Conservation (phyloP, 2,113 vertebrate species). For the Microtus ochrogaster region DNA sequence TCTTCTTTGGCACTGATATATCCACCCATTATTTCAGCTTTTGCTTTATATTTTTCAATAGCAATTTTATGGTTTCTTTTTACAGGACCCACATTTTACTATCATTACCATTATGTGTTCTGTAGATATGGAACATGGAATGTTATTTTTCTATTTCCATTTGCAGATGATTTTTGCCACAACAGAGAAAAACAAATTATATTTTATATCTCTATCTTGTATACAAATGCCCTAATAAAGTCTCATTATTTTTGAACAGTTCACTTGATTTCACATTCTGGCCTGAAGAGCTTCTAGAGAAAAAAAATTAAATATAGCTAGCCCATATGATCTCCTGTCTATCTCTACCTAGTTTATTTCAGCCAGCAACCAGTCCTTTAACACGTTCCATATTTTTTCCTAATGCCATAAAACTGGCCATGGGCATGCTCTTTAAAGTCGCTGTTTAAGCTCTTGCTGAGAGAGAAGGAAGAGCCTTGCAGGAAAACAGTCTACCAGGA, state of each 20-base stretch:
- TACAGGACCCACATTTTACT: neutral
- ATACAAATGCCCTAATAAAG: slow-evolving; percentile 42
- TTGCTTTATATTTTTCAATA: slow-evolving; percentile 40
- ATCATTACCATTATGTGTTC: slow-evolving; percentile 7
- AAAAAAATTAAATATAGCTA: neutral
- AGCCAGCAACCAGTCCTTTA: neutral
- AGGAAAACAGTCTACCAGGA: neutral
- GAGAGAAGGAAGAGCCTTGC: neutral
- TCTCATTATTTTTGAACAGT: slow-evolving; percentile 57
- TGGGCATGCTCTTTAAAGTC: neutral
- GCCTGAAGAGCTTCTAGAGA: slow-evolving; percentile 22
- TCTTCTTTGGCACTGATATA: neutral
- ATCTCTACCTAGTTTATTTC: neutral
- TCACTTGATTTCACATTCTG: slow-evolving; percentile 40
- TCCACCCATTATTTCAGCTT: neutral
- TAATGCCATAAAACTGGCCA: neutral
- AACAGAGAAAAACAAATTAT: slow-evolving; percentile 26
- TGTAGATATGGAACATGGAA: slow-evolving; percentile 36
- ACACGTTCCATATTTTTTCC: neutral
- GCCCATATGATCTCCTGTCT: neutral
- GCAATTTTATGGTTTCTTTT: slow-evolving; percentile 52
- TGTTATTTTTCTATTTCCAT: slow-evolving; percentile 34
- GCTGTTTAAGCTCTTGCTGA: neutral
- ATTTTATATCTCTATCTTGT: slow-evolving; percentile 46
- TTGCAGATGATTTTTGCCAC: slow-evolving; percentile 48